Conservation (phyloP, 2,797 vertebrate species). For the Poliocrania exsul region DNA sequence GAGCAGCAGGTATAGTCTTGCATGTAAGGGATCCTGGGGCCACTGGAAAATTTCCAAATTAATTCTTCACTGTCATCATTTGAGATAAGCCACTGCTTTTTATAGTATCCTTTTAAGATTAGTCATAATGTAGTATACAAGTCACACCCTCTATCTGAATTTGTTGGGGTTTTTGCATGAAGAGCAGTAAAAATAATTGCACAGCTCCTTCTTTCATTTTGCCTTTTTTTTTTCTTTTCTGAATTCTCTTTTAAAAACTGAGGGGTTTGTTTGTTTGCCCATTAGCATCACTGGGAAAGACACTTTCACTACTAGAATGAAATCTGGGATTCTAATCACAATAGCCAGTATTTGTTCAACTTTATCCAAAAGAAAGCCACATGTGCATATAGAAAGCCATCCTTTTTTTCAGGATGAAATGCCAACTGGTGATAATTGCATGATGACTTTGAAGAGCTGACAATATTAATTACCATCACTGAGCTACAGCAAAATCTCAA, state of each 20-base stretch:
- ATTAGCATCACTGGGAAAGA: not conserved
- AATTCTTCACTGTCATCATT: not conserved
- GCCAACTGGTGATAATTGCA: not conserved
- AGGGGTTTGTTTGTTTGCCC: not conserved
- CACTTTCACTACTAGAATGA: not conserved
- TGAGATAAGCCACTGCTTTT: not conserved
- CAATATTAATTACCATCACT: not conserved
- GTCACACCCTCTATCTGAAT: not conserved
- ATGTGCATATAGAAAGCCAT: not conserved
- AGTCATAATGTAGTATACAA: not conserved
- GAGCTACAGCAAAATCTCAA: not conserved
- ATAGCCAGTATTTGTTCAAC: slow-evolving; percentile 15
- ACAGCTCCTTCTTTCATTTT: not conserved
- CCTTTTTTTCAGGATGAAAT: not conserved
- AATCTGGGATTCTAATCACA: not conserved
- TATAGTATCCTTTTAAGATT: not conserved
- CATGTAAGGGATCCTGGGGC: not conserved
- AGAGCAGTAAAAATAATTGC: not conserved
- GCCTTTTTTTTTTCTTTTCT: not conserved
- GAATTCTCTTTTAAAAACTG: not conserved
- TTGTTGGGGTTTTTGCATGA: not conserved
- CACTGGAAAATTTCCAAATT: not conserved
- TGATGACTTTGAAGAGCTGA: not conserved
- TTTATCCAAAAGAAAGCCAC: not conserved
- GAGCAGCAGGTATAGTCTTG: not conserved